phyloP scores from a whole-genome alignment of 1,140 invertebrate genomes.

The Euura saliciscinereae region DNA sequence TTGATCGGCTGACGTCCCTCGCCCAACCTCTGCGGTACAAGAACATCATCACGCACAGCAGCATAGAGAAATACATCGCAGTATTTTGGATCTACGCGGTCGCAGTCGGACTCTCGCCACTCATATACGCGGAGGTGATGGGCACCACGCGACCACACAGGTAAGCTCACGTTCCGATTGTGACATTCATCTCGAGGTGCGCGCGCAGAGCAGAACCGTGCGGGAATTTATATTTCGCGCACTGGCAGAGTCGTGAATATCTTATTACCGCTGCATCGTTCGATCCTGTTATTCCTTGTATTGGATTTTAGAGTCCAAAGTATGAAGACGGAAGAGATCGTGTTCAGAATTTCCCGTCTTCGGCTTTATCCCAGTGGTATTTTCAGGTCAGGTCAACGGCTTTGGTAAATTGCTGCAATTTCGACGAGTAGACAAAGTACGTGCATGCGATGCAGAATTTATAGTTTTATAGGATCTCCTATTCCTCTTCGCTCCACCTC shows the following conservation, averaged over 20 bases:
- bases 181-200: no score
- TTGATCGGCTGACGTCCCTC: slow-evolving; percentile 69
- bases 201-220: no score
- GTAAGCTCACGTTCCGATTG: slow-evolving; percentile 25
- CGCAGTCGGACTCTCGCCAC: slow-evolving; percentile 62
- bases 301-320: no score
- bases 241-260: no score
- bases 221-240: no score
- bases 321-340: neutral
- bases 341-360: neutral
- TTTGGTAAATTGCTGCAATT: neutral
- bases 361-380: neutral
- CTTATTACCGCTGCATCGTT: no score
- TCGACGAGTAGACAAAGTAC: neutral
- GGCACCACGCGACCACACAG: slow-evolving; percentile 36
- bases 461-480: neutral
- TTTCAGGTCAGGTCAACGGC: slow-evolving; percentile 6
- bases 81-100: slow-evolving; percentile 68
- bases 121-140: slow-evolving; percentile 56
- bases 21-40: slow-evolving; percentile 68
- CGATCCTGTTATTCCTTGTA: no score
- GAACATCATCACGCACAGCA: slow-evolving; percentile 68
- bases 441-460: slow-evolving; percentile 5
- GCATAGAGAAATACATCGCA: slow-evolving; percentile 64
- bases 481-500: no score